phyloP scores from a whole-genome alignment of 2,888 invertebrate genomes.

The Metacarcinus magister region DNA sequence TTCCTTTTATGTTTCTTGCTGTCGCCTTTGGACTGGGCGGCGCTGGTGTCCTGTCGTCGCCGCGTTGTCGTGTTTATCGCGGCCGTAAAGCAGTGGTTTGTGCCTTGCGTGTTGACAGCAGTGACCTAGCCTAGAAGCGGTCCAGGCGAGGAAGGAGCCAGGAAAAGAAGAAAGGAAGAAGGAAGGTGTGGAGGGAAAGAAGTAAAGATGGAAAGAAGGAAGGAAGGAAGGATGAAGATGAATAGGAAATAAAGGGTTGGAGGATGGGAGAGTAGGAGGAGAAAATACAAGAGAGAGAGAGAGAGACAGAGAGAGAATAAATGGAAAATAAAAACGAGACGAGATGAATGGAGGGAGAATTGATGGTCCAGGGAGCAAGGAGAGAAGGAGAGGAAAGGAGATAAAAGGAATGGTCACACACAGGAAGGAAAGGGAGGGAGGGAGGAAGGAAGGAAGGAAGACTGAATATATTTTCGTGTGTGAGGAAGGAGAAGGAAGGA shows the following conservation, averaged over 20 bases:
- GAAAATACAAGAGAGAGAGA: background rate
- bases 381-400: conserved; percentile 28
- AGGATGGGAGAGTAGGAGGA: background rate
- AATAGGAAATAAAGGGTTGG: background rate
- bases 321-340: conserved; percentile 1
- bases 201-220: background rate
- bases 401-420: conserved; percentile 29
- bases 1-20: conserved; percentile 36
- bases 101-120: conserved; percentile 29
- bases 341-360: conserved; percentile 45
- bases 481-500: background rate
- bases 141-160: background rate
- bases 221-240: background rate
- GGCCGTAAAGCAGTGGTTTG: conserved; percentile 30
- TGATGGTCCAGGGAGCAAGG: background rate
- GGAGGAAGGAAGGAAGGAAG: background rate
- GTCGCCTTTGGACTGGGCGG: conserved; percentile 13
- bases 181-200: background rate
- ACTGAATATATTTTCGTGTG: conserved; percentile 23
- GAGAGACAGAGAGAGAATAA: conserved; percentile 14
- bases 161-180: background rate
- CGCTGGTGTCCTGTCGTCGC: background rate
- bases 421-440: conserved; percentile 17
- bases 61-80: conserved; percentile 16
- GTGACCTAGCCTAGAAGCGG: background rate